A percentile compares a stretch with the other conserved stretches of the same genome.
These are phyloP conservation scores for Yponomeuta cagnagella DNA, from an alignment of 2,888 invertebrate species.

Conservation along the genomic window DNA sequence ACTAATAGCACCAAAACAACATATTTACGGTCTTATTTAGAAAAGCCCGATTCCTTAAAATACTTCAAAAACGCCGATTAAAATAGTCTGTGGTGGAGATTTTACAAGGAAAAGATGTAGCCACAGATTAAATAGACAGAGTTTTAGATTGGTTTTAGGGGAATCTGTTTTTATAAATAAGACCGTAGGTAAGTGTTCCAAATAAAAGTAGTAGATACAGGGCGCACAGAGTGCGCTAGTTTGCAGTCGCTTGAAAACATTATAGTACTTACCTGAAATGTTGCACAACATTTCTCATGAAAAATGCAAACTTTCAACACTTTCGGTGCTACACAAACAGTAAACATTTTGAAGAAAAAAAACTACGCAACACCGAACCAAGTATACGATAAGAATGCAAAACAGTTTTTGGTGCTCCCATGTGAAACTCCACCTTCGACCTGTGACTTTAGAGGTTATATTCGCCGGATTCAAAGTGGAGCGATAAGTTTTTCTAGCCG, in stretches of 20 bases:
- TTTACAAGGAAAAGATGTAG: too few relatives aligned
- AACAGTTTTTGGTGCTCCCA: conserved; percentile 32
- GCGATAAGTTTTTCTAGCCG: conserved; percentile 34
- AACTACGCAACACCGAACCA: conserved; percentile 38
- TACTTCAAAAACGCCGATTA: too few relatives aligned
- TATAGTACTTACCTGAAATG: not conserved
- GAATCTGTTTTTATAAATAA: too few relatives aligned
- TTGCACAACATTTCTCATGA: not conserved
- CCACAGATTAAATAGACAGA: too few relatives aligned
- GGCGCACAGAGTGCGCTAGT: too few relatives aligned
- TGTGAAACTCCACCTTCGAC: conserved; percentile 28
- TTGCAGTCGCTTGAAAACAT: not conserved
- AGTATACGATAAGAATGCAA: conserved; percentile 47
- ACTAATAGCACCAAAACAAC: too few relatives aligned
- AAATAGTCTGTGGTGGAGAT: too few relatives aligned
- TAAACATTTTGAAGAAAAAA: conserved; percentile 21
- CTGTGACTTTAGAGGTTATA: conserved; percentile 29
- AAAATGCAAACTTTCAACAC: conserved; percentile 3
- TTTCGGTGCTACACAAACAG: not conserved
- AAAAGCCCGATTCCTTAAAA: too few relatives aligned
- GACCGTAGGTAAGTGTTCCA: too few relatives aligned
- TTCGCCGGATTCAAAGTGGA: conserved; percentile 3
- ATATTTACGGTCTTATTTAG: too few relatives aligned
- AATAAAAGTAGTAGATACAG: too few relatives aligned
- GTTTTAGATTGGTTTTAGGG: too few relatives aligned